phyloP scores from a whole-genome alignment of 2,113 vertebrate species.

The Gyps fulvus region DNA sequence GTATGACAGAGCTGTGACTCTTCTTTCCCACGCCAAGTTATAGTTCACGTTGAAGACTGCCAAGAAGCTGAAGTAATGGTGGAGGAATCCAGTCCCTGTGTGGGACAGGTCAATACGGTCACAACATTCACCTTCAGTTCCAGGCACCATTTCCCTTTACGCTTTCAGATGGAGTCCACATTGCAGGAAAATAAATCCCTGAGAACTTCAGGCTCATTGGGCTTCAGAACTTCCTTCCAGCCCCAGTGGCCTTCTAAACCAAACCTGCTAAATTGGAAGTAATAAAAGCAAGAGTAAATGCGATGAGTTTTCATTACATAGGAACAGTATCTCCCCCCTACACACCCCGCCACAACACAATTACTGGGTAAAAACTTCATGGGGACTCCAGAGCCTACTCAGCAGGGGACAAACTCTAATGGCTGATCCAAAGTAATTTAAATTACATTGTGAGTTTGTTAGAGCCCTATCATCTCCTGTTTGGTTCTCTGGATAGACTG shows the following conservation, averaged over 20 bases:
- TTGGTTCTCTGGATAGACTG: background rate
- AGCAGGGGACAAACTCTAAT: background rate
- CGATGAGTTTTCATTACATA: background rate
- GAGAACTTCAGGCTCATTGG: background rate
- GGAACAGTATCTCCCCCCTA: background rate
- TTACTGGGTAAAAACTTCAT: background rate
- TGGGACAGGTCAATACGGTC: background rate
- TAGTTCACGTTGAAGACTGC: background rate
- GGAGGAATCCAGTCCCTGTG: background rate
- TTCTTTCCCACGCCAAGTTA: background rate
- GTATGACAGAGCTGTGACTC: background rate
- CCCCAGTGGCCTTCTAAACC: background rate
- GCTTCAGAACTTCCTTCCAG: background rate
- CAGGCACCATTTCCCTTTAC: background rate
- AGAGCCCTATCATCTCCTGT: background rate
- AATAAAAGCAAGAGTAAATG: background rate
- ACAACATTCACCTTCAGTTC: background rate
- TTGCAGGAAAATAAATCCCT: background rate
- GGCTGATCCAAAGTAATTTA: background rate
- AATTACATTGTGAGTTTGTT: background rate
- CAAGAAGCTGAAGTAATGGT: background rate
- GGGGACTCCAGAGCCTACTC: background rate
- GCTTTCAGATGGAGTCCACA: accelerated
- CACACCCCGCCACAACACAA: background rate
- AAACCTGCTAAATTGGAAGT: background rate